phyloP scores from a whole-genome alignment of 2,888 invertebrate species.

The Acleris literana region DNA sequence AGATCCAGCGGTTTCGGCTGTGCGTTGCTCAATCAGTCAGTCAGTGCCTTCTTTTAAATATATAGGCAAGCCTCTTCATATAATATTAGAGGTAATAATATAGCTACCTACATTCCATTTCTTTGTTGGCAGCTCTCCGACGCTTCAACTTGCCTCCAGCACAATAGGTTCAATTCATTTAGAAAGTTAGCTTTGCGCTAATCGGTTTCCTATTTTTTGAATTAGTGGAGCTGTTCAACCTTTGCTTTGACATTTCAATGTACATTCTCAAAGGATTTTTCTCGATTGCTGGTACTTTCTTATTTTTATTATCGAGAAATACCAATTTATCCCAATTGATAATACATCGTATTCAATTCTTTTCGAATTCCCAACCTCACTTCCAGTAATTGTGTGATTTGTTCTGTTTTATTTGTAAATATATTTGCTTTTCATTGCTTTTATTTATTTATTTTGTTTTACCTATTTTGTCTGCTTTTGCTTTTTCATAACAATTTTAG shows the following conservation, averaged over 20 bases:
- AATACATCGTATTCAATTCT: conserved; percentile 4
- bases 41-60: too few species aligned
- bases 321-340: neutral
- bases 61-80: too few species aligned
- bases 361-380: neutral
- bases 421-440: conserved; percentile 1
- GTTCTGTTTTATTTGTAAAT: conserved; percentile 5
- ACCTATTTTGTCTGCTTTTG: neutral
- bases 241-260: conserved; percentile 24
- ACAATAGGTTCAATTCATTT: conserved; percentile 20
- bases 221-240: conserved; percentile 19
- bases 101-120: too few species aligned
- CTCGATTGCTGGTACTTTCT: neutral
- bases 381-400: conserved; percentile 12
- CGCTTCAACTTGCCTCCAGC: too few species aligned
- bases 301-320: conserved; percentile 5
- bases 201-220: conserved; percentile 24
- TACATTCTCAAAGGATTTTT: conserved; percentile 18
- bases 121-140: too few species aligned
- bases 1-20: too few species aligned
- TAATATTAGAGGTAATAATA: too few species aligned
- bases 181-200: conserved; percentile 25
- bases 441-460: conserved; percentile 8
- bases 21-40: too few species aligned
- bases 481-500: too few species aligned